Conservation (phyloP, 2,113 vertebrate genomes). For the Myodes glareolus region DNA sequence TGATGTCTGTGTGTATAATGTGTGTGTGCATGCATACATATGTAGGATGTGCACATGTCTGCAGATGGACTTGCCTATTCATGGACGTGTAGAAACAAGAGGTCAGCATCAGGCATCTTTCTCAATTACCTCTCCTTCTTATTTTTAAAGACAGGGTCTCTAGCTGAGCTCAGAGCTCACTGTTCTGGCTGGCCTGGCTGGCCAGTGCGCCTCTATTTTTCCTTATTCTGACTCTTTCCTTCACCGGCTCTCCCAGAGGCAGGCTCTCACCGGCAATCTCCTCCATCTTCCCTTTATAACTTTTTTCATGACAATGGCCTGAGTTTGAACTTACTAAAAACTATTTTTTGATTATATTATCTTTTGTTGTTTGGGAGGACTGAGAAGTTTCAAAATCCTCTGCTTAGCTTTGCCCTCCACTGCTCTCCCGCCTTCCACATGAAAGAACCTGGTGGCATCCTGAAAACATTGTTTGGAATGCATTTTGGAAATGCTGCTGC, state of each 20-base stretch:
- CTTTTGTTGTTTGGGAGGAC: not conserved
- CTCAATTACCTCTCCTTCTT: not conserved
- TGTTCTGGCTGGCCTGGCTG: not conserved
- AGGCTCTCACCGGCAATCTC: not conserved
- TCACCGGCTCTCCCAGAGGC: too few relatives aligned
- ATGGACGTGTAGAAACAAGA: not conserved
- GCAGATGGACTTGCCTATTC: not conserved
- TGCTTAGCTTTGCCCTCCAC: not conserved
- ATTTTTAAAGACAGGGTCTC: not conserved
- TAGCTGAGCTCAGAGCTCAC: not conserved
- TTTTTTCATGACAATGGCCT: not conserved
- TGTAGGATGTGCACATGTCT: not conserved
- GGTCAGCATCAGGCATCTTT: not conserved
- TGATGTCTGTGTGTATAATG: not conserved
- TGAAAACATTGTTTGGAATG: not conserved
- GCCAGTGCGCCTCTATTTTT: not conserved
- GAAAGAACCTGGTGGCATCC: not conserved
- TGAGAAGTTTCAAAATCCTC: slow-evolving; percentile 9
- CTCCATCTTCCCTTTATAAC: not conserved
- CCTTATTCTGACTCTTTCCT: not conserved
- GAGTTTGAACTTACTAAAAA: slow-evolving; percentile 4
- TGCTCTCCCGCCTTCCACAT: not conserved
- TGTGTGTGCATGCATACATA: not conserved
- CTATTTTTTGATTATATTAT: slow-evolving; percentile 7
- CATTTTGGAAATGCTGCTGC: too few relatives aligned